Conservation (phyloP, 1,140 invertebrate species). For the Ephestia elutella region DNA sequence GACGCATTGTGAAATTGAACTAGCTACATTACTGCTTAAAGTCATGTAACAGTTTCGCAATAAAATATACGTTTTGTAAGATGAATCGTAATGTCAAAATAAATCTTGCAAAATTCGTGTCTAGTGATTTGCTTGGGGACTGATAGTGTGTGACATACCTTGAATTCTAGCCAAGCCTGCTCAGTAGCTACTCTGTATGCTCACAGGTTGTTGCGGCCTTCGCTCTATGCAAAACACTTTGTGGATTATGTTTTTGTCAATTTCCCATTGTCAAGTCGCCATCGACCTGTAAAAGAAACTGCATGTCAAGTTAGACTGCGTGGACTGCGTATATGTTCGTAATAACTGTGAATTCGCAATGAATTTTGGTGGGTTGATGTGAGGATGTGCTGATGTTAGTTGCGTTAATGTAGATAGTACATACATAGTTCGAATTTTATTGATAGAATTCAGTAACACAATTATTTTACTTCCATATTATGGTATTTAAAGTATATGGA, state of each 20-base stretch:
- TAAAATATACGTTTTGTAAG: conserved; percentile 23
- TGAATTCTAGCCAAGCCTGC: conserved; percentile 22
- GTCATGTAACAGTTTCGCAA: conserved; percentile 34
- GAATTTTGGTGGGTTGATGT: too few relatives aligned
- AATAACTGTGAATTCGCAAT: too few relatives aligned
- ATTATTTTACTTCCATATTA: too few relatives aligned
- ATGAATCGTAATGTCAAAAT: conserved; percentile 18
- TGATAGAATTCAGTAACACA: too few relatives aligned
- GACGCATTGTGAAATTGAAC: conserved; percentile 8
- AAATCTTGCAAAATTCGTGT: conserved; percentile 24
- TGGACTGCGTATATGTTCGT: too few relatives aligned
- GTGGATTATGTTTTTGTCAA: conserved; percentile 12
- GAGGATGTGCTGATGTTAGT: too few relatives aligned
- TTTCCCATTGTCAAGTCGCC: conserved; percentile 14
- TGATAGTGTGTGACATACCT: conserved; percentile 17
- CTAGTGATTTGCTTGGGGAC: conserved; percentile 6
- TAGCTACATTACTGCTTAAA: conserved; percentile 18
- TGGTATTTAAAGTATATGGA: too few relatives aligned
- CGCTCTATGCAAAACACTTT: conserved; percentile 17
- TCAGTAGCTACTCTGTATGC: conserved; percentile 1
- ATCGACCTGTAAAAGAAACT: too few relatives aligned
- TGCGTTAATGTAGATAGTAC: too few relatives aligned
- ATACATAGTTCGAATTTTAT: too few relatives aligned
- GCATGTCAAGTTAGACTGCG: too few relatives aligned
- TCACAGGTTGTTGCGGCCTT: conserved; percentile 23